Evolutionary conservation across 2,113 vertebrate species (phyloP).

Genomic region (Montifringilla adamsi): DNA sequence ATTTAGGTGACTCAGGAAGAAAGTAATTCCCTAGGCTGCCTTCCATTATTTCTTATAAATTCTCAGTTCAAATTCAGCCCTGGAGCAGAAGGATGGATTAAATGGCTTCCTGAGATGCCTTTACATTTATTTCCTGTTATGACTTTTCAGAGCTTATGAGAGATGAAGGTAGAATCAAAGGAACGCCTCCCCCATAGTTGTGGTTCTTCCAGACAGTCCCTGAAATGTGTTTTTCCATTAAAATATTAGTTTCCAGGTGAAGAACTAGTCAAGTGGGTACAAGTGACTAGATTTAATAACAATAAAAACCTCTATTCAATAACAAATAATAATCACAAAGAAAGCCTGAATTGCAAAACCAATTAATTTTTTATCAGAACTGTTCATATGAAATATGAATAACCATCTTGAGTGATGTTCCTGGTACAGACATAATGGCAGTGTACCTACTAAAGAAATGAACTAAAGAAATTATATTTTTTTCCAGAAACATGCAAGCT

Average conservation of each 20-base stretch:
- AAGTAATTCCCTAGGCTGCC: slow-evolving; percentile 20
- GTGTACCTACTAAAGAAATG: background rate
- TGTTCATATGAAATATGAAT: background rate
- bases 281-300: background rate
- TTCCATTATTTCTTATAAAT: slow-evolving; percentile 44
- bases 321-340: background rate
- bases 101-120: slow-evolving; percentile 37
- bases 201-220: background rate
- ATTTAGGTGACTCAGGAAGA: slow-evolving; percentile 18
- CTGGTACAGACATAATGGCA: background rate
- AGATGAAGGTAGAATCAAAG: slow-evolving; percentile 14
- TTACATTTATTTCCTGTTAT: slow-evolving; percentile 57
- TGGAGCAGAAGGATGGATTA: slow-evolving; percentile 34
- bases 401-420: background rate
- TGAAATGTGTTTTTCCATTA: background rate
- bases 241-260: background rate
- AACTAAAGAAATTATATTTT: background rate
- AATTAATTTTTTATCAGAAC: background rate
- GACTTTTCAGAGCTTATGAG: slow-evolving; percentile 18
- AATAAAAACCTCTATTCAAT: background rate
- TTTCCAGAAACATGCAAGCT: background rate
- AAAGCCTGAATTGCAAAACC: background rate
- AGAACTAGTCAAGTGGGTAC: background rate
- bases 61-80: slow-evolving; percentile 30
- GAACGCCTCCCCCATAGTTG: background rate